Evolutionary conservation across 53 echinoderm and acorn worm genomes (phyloP), one percentile per base, ranked within the genome.

Genomic region (Patiria pectinifera): DNA sequence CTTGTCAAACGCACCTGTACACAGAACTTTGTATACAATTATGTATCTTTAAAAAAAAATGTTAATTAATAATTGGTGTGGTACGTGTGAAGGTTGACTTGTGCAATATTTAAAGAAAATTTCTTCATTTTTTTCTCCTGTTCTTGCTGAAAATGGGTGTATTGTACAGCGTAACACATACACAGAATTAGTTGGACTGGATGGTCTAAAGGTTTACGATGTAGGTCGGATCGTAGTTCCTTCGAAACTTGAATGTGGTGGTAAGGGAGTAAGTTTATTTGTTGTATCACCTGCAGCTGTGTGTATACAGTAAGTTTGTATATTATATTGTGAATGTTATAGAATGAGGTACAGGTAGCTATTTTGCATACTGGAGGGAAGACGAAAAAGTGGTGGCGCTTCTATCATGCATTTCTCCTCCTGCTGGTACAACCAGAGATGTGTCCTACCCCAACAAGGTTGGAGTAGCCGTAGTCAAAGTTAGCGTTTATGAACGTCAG

Each of bases 71-170:
- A 78, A 21, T 43, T 61, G 77, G 61, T 78, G 88, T 88, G 77
- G 61, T 88, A 88, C 19, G 78, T 71, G 88, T 88, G 77, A 62
- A 88, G 78, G 88, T 88, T 88, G 88, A 88, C 88, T 88, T 88
- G 88, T 88, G 88, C 88, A 88, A 88, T 88, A 88, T 88, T 88
- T 88, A 59, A 78, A 59, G 75, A 88, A 44, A 76, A 62, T 43
- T 72, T 88, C 88, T 59, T 77, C 76, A 35, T 62, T 78, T 66
- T 88, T 53, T 44, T 88, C 5, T 78, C 18, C 79, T 46, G 58
- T 59, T 61, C 21, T 88, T 61, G 78, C 78, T 86, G 69, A 86
- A 86, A 45, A 75, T 47, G 48, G 71, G 59, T 86, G 86, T 86
- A 86, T 74, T 71, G 71, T 86, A 86, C 23, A 53, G 74, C 71